Conservation (phyloP, 2,797 vertebrate genomes). For the Diceros bicornis region DNA sequence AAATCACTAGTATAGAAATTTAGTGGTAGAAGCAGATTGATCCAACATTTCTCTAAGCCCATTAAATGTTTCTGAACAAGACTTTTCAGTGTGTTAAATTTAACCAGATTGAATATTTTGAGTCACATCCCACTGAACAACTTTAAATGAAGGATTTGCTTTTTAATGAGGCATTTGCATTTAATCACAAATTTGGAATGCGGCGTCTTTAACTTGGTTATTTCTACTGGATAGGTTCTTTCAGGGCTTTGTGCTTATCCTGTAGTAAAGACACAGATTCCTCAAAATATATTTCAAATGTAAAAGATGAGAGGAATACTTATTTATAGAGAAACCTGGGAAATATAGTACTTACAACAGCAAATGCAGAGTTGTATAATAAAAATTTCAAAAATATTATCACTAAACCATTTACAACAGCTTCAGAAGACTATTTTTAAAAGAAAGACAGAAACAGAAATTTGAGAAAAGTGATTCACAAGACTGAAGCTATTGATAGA, state of each 20-base stretch:
- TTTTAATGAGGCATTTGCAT: constrained; percentile 82
- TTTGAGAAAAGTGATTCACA: constrained; percentile 80
- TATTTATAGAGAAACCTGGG: constrained; percentile 77
- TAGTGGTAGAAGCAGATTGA: constrained; percentile 48
- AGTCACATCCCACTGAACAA: constrained; percentile 70
- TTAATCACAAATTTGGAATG: constrained; percentile 77
- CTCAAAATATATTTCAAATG: constrained; percentile 74
- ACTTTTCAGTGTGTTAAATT: constrained; percentile 68
- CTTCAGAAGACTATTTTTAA: constrained; percentile 75
- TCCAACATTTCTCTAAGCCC: constrained; percentile 57
- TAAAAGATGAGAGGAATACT: constrained; percentile 64
- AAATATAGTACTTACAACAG: constrained; percentile 68
- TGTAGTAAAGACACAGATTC: constrained; percentile 70
- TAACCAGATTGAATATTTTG: constrained; percentile 75
- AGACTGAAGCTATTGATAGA: constrained; percentile 77
- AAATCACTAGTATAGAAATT: constrained; percentile 40
- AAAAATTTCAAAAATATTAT: constrained; percentile 75
- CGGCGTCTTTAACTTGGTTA: constrained; percentile 66
- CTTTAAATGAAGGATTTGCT: constrained; percentile 77
- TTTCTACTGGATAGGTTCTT: constrained; percentile 67
- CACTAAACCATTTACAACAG: constrained; percentile 57
- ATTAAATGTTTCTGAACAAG: constrained; percentile 73
- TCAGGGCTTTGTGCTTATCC: constrained; percentile 12
- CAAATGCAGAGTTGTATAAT: constrained; percentile 66
- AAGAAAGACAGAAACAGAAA: constrained; percentile 74